Conservation (phyloP, 2,113 vertebrate genomes). For the Todiramphus chloris region DNA sequence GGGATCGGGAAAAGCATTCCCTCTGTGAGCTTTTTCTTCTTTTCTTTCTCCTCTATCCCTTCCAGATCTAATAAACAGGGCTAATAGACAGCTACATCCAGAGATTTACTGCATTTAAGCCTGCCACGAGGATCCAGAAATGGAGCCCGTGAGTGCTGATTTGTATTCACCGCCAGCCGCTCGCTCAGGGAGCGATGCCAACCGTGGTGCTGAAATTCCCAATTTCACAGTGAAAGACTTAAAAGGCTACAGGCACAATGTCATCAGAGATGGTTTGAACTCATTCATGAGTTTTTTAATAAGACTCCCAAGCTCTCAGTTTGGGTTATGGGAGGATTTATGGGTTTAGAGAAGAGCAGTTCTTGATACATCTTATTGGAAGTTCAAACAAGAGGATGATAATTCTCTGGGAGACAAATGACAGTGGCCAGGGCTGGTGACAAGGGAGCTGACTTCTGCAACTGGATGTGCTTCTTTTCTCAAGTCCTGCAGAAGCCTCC, state of each 20-base stretch:
- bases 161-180: background rate
- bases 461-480: background rate
- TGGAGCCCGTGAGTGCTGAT: background rate
- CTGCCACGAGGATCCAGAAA: background rate
- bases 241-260: background rate
- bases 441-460: background rate
- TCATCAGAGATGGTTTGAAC: background rate
- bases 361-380: background rate
- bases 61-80: background rate
- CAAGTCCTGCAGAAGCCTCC: rapidly evolving
- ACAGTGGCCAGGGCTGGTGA: background rate
- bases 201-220: background rate
- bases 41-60: background rate
- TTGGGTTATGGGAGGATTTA: background rate
- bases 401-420: background rate
- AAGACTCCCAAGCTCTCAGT: background rate
- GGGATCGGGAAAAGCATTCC: background rate
- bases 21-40: background rate
- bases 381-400: background rate
- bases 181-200: background rate
- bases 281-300: background rate
- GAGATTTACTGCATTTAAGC: background rate
- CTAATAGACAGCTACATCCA: background rate
- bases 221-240: background rate
- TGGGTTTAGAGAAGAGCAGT: background rate